Conservation (phyloP, 2,113 vertebrate species). For the Antigone vipio region DNA sequence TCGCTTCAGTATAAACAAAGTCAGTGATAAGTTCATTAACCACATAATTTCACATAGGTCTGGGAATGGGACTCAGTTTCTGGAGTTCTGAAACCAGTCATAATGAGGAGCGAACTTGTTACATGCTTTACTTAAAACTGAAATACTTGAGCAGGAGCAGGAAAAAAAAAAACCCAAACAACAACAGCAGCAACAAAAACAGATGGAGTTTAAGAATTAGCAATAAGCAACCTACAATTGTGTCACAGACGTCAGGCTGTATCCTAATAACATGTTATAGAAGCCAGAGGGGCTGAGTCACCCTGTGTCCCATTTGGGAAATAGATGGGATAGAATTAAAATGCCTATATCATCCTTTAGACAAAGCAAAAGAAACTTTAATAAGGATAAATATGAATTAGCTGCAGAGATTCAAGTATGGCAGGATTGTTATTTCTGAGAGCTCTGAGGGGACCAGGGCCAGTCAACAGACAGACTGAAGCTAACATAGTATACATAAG, state of each 20-base stretch:
- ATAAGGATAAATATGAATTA: conserved; percentile 1
- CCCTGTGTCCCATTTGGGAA: background rate
- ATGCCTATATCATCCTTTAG: background rate
- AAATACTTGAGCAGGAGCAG: background rate
- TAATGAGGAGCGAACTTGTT: background rate
- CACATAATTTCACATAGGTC: background rate
- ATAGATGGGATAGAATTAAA: background rate
- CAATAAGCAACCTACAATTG: background rate
- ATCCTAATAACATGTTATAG: background rate
- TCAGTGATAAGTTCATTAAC: background rate
- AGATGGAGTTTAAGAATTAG: background rate
- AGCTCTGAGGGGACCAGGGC: background rate
- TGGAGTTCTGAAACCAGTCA: background rate
- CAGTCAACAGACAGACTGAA: background rate
- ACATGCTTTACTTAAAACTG: background rate
- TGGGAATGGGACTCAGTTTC: background rate
- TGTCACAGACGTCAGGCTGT: background rate
- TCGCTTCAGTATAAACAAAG: background rate
- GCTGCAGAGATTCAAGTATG: background rate
- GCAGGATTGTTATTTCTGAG: background rate
- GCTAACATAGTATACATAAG: background rate
- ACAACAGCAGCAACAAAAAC: background rate
- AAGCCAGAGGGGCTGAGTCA: conserved; percentile 2
- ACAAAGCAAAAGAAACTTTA: background rate
- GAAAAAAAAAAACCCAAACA: background rate